Evolutionary conservation across 2,797 vertebrate genomes (phyloP).

Genomic region (Iguana delicatissima): DNA sequence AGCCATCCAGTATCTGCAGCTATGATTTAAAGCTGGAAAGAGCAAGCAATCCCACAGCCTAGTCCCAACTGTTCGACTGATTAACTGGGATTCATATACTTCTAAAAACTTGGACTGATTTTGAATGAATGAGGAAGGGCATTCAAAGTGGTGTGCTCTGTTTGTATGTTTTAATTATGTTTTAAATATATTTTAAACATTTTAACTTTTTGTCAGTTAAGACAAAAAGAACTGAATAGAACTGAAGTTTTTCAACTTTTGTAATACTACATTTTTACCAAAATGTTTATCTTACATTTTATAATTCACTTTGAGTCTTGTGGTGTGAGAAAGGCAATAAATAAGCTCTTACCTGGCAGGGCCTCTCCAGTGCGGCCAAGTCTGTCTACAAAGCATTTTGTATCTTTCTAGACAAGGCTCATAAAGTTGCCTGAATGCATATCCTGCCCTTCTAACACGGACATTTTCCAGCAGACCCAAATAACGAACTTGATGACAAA

Average conservation of each 20-base stretch:
- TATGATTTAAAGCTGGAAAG: not conserved
- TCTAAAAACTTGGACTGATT: no score
- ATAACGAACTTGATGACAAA: conserved; percentile 94
- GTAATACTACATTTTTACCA: no score
- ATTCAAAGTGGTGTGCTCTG: no score
- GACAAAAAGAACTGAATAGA: no score
- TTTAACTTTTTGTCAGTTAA: no score
- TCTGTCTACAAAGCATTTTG: conserved; percentile 98
- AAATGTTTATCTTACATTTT: no score
- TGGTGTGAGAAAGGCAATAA: not conserved
- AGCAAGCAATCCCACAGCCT: not conserved
- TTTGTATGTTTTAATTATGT: no score
- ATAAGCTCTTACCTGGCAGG: conserved; percentile 87
- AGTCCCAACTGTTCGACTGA: not conserved
- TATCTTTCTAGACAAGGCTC: conserved; percentile 96
- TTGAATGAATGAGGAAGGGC: no score
- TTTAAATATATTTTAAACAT: no score
- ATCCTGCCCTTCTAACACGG: conserved; percentile 93
- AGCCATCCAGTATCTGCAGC: not conserved
- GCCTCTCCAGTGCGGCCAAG: conserved; percentile 97
- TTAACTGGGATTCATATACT: accelerated
- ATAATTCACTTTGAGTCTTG: no score
- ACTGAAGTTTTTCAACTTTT: no score
- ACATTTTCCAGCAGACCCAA: conserved; percentile 97
- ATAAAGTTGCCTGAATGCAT: conserved; percentile 94